These are phyloP conservation scores for Amblyopsis hoosieri DNA, from an alignment of 2,797 vertebrate genomes.

Conservation along the genomic window DNA sequence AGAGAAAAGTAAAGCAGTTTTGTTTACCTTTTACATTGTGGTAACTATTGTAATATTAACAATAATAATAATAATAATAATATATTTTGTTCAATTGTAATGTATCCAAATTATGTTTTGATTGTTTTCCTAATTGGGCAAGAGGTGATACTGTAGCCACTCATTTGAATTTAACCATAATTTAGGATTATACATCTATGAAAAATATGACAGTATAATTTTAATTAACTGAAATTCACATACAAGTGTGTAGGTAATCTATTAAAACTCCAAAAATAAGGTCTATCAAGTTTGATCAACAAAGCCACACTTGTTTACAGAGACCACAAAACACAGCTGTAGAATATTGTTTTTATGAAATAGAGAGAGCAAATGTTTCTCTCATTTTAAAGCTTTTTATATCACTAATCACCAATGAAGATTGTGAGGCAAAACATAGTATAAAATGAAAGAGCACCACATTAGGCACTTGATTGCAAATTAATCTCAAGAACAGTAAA, in stretches of 20 bases:
- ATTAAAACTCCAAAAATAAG: conserved; percentile 71
- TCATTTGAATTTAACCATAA: conserved; percentile 37
- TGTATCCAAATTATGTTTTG: conserved; percentile 33
- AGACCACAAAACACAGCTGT: conserved; percentile 89
- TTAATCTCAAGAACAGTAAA: conserved; percentile 98
- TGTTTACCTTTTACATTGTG: conserved; percentile 41
- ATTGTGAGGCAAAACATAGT: conserved; percentile 92
- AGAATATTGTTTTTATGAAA: conserved; percentile 91
- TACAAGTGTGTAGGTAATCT: conserved; percentile 37
- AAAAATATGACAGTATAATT: conserved; percentile 61
- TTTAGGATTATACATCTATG: conserved; percentile 15
- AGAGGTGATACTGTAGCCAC: conserved; percentile 24
- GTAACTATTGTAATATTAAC: conserved; percentile 73
- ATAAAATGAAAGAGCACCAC: conserved; percentile 96
- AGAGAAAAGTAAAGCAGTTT: conserved; percentile 84
- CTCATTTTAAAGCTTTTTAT: conserved; percentile 98
- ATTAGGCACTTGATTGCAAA: conserved; percentile 99
- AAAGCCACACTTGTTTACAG: conserved; percentile 87
- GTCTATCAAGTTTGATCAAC: conserved; percentile 88
- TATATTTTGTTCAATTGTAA: conserved; percentile 66
- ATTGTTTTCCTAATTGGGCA: conserved; percentile 26
- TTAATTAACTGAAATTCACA: conserved; percentile 38
- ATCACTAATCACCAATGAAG: conserved; percentile 96
- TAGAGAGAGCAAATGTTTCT: conserved; percentile 87
- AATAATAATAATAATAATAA: conserved; percentile 27